Conservation (phyloP, 2,888 invertebrate species). For the Chrysolina americana region DNA sequence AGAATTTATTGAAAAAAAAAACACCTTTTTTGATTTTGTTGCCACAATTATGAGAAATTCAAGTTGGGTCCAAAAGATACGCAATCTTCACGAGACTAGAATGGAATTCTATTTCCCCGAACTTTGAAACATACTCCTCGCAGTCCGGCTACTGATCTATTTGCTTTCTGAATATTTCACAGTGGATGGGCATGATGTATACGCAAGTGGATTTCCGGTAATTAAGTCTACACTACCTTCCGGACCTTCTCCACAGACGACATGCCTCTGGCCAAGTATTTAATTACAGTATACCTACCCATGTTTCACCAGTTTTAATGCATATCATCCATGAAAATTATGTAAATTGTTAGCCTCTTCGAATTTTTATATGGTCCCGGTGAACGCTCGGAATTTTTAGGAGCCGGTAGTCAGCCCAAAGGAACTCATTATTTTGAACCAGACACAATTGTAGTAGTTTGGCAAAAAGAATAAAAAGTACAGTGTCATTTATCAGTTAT, state of each 20-base stretch:
- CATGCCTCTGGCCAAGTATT: conserved; percentile 21
- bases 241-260: conserved; percentile 10
- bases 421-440: too few relatives aligned
- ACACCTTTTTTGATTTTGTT: too few relatives aligned
- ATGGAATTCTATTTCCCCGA: too few relatives aligned
- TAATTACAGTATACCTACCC: conserved; percentile 8
- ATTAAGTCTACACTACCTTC: conserved; percentile 24
- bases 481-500: too few relatives aligned
- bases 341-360: neutral
- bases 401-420: neutral
- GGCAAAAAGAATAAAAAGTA: too few relatives aligned
- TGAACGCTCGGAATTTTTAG: neutral
- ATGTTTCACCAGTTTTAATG: conserved; percentile 26
- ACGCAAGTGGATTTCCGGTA: conserved; percentile 31
- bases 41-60: too few relatives aligned
- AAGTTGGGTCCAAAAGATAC: too few relatives aligned
- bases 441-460: too few relatives aligned
- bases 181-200: conserved; percentile 18
- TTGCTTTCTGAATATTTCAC: conserved; percentile 48
- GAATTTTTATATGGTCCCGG: neutral
- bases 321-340: conserved; percentile 22
- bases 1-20: too few relatives aligned
- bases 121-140: neutral
- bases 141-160: conserved; percentile 39
- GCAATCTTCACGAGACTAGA: too few relatives aligned